Conservation (phyloP, 2,888 invertebrate genomes). For the Metallyticus violacea region DNA sequence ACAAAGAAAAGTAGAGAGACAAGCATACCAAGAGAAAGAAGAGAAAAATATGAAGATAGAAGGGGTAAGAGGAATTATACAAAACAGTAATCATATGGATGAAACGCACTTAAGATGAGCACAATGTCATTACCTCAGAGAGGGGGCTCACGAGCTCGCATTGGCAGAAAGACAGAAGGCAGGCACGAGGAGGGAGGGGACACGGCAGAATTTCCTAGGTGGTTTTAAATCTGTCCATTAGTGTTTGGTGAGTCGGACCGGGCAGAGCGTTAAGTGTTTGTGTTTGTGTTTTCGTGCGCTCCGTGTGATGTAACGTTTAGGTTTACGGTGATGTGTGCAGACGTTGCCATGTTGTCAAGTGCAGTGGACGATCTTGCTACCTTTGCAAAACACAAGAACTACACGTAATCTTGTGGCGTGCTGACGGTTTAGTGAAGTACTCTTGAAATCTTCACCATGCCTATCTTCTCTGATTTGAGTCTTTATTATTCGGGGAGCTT, state of each 20-base stretch:
- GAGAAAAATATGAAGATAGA: too few species aligned
- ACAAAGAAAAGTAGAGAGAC: too few species aligned
- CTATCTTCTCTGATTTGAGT: constrained; percentile 65
- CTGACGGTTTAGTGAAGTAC: not conserved
- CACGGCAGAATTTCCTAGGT: not conserved
- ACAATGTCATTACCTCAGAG: not conserved
- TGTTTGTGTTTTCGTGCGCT: too few species aligned
- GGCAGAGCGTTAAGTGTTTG: not conserved
- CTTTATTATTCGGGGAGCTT: constrained; percentile 52
- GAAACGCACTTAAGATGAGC: too few species aligned
- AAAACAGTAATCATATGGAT: too few species aligned
- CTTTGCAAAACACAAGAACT: not conserved
- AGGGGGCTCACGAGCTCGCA: not conserved
- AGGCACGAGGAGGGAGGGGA: not conserved
- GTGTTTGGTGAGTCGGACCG: not conserved
- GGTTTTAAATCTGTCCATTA: constrained; percentile 20
- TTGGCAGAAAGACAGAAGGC: not conserved
- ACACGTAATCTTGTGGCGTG: too few species aligned
- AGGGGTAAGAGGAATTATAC: too few species aligned
- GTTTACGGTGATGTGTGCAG: not conserved
- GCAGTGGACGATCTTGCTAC: not conserved
- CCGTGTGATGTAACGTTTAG: too few species aligned
- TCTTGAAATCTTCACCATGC: constrained; percentile 50
- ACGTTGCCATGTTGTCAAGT: not conserved
- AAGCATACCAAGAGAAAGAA: too few species aligned